Base-by-base conservation (phyloP, 1,140 invertebrate genomes). In the Harlomillsia oculata region DNA sequence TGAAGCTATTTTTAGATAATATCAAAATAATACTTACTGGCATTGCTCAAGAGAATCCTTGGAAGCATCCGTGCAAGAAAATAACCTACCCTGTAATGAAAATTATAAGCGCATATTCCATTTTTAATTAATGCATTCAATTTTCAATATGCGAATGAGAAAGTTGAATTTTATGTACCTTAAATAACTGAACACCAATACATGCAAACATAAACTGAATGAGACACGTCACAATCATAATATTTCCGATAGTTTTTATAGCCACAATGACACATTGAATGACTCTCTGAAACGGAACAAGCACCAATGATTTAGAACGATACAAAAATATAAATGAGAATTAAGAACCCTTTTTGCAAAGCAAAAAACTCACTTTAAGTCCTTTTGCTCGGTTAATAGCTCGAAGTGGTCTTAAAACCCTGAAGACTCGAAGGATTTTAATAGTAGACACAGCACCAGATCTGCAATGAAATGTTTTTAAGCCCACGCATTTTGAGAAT, bases 141-240 rank as follows among this genome's bases (percentile, higher is more conserved):
- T n/a, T n/a, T n/a, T 48, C 20, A 16, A 1, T 28, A 48, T n/a
- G 14, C 29, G 3, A 21, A 37, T 14, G 9, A 26, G 14, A 25
- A 23, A 40, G 34, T 20, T 16, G 2, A 9, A 51, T 45, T 23
- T 55, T 36, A 18, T 48, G 80, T 87, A 90, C 91, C 89, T 99
- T 98, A 80, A 98, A 99, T 70, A 99, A 85, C 79, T 99, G 96
- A 69, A 99, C 96, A 80, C 96, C 96, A 78, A 99, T 99, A 71
- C 98, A 94, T 71, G 95, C 94, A 78, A 98, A 99, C 93, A 99
- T 98, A 83, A 99, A 99, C 78, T 97, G 89, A 69, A 98, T 87
- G 67, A 98, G 86, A 77, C 90, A 92, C 74, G 93, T 97, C 71
- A 98, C 92, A 80, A 97, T 82, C 79, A 97, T 91, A 80, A 97